Evolutionary conservation across 92 coral and sea anemone genomes (phyloP).

Genomic region (Heliopora coerulea): DNA sequence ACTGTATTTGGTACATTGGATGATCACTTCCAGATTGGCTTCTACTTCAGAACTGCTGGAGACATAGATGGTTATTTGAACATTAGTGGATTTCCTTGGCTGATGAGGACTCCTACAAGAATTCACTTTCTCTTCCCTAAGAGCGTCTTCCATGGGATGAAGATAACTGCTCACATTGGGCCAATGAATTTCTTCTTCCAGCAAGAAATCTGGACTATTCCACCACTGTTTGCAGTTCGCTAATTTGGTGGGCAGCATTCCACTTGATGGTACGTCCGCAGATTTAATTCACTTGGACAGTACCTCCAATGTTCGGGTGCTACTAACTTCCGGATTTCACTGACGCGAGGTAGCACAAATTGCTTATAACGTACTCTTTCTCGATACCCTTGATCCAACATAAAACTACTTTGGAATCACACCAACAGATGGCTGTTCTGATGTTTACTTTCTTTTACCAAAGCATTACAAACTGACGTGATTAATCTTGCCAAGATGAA

Average conservation of each 20-base stretch:
- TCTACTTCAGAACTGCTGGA: background rate
- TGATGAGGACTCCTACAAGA: too few relatives aligned
- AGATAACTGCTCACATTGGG: too few relatives aligned
- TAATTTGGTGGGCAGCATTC: constrained; percentile 42
- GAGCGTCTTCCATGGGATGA: too few relatives aligned
- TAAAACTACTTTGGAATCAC: constrained; percentile 53
- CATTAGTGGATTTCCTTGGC: too few relatives aligned
- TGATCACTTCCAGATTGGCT: background rate
- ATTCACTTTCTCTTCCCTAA: too few relatives aligned
- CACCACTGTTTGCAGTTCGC: constrained; percentile 43
- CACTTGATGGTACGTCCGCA: constrained; percentile 43
- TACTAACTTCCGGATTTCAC: constrained; percentile 43
- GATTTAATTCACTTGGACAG: constrained; percentile 50
- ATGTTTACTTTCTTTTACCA: constrained; percentile 26
- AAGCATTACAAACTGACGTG: constrained; percentile 35
- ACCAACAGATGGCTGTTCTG: constrained; percentile 43
- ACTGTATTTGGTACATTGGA: constrained; percentile 42
- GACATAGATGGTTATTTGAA: too few relatives aligned
- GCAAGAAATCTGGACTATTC: constrained; percentile 37
- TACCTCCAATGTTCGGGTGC: constrained; percentile 46
- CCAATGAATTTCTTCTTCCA: too few relatives aligned
- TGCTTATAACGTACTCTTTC: constrained; percentile 41
- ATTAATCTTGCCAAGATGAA: constrained; percentile 45
- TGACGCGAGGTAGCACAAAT: constrained; percentile 50
- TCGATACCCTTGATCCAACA: constrained; percentile 53